phyloP scores from a whole-genome alignment of 1,140 invertebrate genomes.

The Palaemon carinicauda region DNA sequence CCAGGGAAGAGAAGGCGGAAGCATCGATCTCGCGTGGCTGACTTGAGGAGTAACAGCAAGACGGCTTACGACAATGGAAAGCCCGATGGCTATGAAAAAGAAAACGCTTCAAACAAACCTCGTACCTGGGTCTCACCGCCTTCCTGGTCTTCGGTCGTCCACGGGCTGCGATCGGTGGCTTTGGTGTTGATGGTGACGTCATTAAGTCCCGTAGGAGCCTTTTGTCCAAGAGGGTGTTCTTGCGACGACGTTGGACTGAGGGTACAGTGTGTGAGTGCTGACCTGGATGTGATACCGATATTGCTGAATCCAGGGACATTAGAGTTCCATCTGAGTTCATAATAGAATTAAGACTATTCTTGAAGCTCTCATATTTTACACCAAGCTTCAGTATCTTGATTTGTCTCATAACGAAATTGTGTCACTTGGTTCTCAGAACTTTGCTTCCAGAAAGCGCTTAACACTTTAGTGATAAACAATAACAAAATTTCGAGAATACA shows the following conservation, averaged over 20 bases:
- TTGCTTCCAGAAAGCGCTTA: conserved; percentile 47
- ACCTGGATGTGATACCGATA: conserved; percentile 57
- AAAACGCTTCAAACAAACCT: background rate
- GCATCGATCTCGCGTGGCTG: conserved; percentile 6
- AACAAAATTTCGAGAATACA: conserved; percentile 57
- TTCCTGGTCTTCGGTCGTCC: conserved; percentile 28
- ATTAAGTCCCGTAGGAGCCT: conserved; percentile 46
- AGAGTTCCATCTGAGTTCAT: conserved; percentile 51
- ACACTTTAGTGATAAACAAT: conserved; percentile 54
- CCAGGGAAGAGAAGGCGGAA: conserved; percentile 8
- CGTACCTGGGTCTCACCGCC: conserved; percentile 9
- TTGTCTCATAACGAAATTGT: conserved; percentile 58
- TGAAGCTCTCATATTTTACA: conserved; percentile 52
- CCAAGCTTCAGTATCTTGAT: conserved; percentile 52
- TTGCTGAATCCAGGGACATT: conserved; percentile 51
- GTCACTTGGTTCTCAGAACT: conserved; percentile 53
- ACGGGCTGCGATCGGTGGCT: conserved; percentile 33
- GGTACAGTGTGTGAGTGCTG: conserved; percentile 49
- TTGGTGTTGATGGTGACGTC: conserved; percentile 32
- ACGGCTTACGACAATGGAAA: background rate
- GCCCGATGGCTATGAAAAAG: background rate
- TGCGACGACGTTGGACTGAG: conserved; percentile 51
- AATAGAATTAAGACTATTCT: conserved; percentile 57
- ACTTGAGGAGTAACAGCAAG: background rate
- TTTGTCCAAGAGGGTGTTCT: conserved; percentile 54